These are phyloP conservation scores for Caenorhabditis zanzibari DNA, from an alignment of 2,888 invertebrate genomes.

Conservation along the genomic window DNA sequence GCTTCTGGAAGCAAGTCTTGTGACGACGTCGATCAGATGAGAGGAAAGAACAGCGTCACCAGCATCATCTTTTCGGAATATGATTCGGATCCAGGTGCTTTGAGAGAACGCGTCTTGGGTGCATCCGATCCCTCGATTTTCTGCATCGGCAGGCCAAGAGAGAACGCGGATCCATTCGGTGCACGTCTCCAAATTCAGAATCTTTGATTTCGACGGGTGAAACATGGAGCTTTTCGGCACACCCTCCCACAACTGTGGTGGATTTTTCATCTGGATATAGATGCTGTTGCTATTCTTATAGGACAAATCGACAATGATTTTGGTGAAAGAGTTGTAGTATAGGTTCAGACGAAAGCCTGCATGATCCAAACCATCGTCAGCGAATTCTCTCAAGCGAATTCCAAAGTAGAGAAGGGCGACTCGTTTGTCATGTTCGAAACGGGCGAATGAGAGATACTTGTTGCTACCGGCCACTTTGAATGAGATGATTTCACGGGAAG, in stretches of 20 bases:
- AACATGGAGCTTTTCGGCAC: slow-evolving; percentile 59
- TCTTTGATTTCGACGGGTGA: slow-evolving; percentile 51
- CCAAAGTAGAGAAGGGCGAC: slow-evolving; percentile 70
- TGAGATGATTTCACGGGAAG: slow-evolving; percentile 25
- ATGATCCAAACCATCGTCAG: slow-evolving; percentile 67
- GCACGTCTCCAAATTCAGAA: slow-evolving; percentile 70
- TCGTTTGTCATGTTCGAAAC: slow-evolving; percentile 75
- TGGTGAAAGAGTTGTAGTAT: slow-evolving; percentile 59
- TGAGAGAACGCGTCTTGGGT: slow-evolving; percentile 66
- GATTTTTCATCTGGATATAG: slow-evolving; percentile 68
- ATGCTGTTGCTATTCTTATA: slow-evolving; percentile 53
- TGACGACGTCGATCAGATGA: slow-evolving; percentile 31
- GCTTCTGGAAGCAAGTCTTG: slow-evolving; percentile 45
- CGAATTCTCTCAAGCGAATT: slow-evolving; percentile 51
- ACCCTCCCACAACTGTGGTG: slow-evolving; percentile 74
- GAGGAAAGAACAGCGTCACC: slow-evolving; percentile 1
- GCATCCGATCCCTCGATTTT: slow-evolving; percentile 66
- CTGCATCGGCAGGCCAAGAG: slow-evolving; percentile 68
- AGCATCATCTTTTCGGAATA: slow-evolving; percentile 39
- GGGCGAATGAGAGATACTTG: slow-evolving; percentile 65
- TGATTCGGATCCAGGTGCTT: slow-evolving; percentile 63
- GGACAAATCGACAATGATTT: slow-evolving; percentile 65
- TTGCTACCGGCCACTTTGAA: slow-evolving; percentile 66
- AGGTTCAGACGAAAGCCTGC: slow-evolving; percentile 68
- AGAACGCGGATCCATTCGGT: slow-evolving; percentile 69